Evolutionary conservation across 2,888 invertebrate species (phyloP).

Genomic region (Cepaea hortensis): DNA sequence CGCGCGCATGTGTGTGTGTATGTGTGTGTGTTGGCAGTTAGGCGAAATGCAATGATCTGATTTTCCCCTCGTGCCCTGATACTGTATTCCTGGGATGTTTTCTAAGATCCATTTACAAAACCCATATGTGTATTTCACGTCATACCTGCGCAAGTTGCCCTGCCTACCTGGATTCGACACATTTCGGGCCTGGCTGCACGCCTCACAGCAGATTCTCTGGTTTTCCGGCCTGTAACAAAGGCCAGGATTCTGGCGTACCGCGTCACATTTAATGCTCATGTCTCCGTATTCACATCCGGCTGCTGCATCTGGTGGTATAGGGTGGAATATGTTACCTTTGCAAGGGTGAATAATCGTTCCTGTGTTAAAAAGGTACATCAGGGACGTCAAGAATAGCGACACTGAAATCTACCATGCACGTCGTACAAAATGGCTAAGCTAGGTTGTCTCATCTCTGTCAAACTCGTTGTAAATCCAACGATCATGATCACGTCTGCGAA

Average conservation of each 20-base stretch:
- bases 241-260: constrained; percentile 58
- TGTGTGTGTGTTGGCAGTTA: neutral
- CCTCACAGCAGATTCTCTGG: constrained; percentile 65
- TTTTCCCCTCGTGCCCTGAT: too few species aligned
- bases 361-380: too few species aligned
- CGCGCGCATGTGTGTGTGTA: neutral
- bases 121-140: neutral
- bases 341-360: too few species aligned
- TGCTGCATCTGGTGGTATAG: neutral
- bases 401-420: too few species aligned
- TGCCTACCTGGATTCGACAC: constrained; percentile 55
- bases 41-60: neutral
- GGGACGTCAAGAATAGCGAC: too few species aligned
- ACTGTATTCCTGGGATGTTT: too few species aligned
- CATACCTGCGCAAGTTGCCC: neutral
- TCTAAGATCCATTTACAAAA: too few species aligned
- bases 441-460: too few species aligned
- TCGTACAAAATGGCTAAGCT: too few species aligned
- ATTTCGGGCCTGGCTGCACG: constrained; percentile 60
- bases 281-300: constrained; percentile 65
- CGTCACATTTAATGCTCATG: constrained; percentile 60
- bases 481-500: too few species aligned
- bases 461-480: too few species aligned
- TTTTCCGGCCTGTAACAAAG: constrained; percentile 68
- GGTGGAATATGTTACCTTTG: too few species aligned